Base-by-base conservation (phyloP, 2,113 vertebrate genomes). In the Steatornis caripensis region DNA sequence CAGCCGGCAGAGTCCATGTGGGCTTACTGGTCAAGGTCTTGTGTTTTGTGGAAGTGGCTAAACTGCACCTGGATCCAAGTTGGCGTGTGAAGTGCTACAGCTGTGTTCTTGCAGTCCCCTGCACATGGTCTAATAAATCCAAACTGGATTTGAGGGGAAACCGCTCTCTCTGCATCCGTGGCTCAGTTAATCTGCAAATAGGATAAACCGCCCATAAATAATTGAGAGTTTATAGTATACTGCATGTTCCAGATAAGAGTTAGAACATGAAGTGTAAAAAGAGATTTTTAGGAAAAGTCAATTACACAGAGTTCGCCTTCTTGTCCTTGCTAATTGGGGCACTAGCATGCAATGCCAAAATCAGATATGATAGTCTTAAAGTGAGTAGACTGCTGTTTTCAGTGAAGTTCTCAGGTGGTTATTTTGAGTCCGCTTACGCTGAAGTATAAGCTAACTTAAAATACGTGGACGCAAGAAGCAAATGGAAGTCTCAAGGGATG, bases 181-280 rank as follows among this genome's bases (percentile, higher is more conserved):
- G 48, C 69, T 87, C 53, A 20, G 64, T 78, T 95, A 92, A 93
- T 91, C 86, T 89, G 84, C 88, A 94, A 75, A 84, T 62, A 87
- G 87, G 89, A 94, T 89, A 89, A 93, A 94, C 84, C 51, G 36
- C 34, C 81, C 72, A 79, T 89, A 91, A 94, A 93, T 95, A 90
- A 90, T 51, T 32, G 60, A 75, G 65, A 75, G 60, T 93, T 95
- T 89, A 64, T 66, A 87, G 26, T 89, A 72, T 16, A 34, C 55
- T 92, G 80, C 12, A 2, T 84, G 53, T 82, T 95, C 88, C 79
- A 75, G 80, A 61, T 90, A 91, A 79, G 80, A 70, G 43, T 49
- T 58, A 55, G 51, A 87, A 84, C 29, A 24, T 29, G 36, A 13
- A 84, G 36, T 68, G 75, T 94, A 75, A 64, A 57, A 71, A 70